Evolutionary conservation across 2,888 invertebrate genomes (phyloP).

Genomic region (Metellina segmentata): DNA sequence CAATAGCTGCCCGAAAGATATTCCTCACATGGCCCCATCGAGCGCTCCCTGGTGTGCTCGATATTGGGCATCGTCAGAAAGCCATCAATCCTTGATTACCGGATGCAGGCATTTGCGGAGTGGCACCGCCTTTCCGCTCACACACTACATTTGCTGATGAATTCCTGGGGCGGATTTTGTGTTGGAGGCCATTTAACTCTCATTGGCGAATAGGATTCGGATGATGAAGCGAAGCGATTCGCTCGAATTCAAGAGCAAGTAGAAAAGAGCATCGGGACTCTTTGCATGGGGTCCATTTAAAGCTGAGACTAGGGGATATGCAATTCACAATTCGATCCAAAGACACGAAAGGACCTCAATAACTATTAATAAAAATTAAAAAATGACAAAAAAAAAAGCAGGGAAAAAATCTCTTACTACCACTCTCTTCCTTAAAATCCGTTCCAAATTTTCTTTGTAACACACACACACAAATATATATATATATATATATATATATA

Average conservation of each 20-base stretch:
- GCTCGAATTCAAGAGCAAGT: slow-evolving; percentile 19
- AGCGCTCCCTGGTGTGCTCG: slow-evolving; percentile 24
- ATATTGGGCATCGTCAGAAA: slow-evolving; percentile 71
- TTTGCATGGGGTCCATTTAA: too few relatives aligned
- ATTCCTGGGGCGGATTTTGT: slow-evolving; percentile 22
- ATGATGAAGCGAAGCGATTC: neutral
- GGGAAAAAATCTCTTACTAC: too few relatives aligned
- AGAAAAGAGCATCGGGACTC: neutral
- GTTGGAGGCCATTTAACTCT: slow-evolving; percentile 5
- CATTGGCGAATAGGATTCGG: slow-evolving; percentile 23
- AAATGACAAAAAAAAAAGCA: too few relatives aligned
- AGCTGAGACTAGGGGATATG: too few relatives aligned
- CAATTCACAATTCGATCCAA: too few relatives aligned
- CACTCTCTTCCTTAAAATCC: too few relatives aligned
- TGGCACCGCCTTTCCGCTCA: slow-evolving; percentile 6
- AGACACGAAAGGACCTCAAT: too few relatives aligned
- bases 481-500: too few relatives aligned
- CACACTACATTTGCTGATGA: slow-evolving; percentile 43
- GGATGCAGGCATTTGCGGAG: slow-evolving; percentile 5
- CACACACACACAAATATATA: too few relatives aligned
- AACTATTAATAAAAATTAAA: too few relatives aligned
- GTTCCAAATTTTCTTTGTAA: too few relatives aligned
- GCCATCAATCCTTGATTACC: slow-evolving; percentile 71
- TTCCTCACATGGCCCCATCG: neutral
- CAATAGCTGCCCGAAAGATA: too few relatives aligned